phyloP scores from a whole-genome alignment of 2,888 invertebrate species.

The Uropetala carovei region DNA sequence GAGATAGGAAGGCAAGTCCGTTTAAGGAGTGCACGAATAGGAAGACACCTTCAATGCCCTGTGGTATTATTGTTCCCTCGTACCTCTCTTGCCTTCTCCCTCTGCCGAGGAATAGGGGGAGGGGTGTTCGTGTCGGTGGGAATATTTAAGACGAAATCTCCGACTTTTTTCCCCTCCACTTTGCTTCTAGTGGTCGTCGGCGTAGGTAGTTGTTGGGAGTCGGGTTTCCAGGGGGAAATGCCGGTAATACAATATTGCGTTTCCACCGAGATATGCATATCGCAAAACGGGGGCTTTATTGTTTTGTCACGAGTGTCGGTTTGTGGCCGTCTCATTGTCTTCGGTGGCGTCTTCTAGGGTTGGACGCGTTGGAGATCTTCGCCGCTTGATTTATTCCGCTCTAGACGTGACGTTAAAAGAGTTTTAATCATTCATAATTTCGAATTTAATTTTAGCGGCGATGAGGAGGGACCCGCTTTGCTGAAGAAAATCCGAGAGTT shows the following conservation, averaged over 20 bases:
- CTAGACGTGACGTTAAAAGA: background rate
- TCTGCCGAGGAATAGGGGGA: background rate
- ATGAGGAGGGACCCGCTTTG: background rate
- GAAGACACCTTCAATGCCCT: background rate
- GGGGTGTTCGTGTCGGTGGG: conserved; percentile 34
- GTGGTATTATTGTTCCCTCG: conserved; percentile 39
- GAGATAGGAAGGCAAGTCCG: background rate
- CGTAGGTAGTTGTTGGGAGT: conserved; percentile 14
- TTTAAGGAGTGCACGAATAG: conserved; percentile 25
- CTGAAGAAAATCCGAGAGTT: background rate
- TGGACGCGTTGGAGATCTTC: background rate
- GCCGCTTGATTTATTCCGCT: background rate
- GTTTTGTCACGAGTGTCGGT: conserved; percentile 58
- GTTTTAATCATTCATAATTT: conserved; percentile 14
- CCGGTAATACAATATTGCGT: conserved; percentile 53
- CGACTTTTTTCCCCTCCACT: background rate
- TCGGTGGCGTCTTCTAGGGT: conserved; percentile 8
- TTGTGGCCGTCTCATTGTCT: conserved; percentile 16
- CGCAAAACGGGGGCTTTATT: conserved; percentile 54
- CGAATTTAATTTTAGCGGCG: background rate
- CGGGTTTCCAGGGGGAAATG: conserved; percentile 40
- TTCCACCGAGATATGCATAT: conserved; percentile 53
- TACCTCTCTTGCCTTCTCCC: background rate
- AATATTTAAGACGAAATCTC: conserved; percentile 46
- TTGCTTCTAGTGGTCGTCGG: background rate